Base-by-base conservation (phyloP, 1,140 invertebrate genomes). In the Drosophila eugracilis region DNA sequence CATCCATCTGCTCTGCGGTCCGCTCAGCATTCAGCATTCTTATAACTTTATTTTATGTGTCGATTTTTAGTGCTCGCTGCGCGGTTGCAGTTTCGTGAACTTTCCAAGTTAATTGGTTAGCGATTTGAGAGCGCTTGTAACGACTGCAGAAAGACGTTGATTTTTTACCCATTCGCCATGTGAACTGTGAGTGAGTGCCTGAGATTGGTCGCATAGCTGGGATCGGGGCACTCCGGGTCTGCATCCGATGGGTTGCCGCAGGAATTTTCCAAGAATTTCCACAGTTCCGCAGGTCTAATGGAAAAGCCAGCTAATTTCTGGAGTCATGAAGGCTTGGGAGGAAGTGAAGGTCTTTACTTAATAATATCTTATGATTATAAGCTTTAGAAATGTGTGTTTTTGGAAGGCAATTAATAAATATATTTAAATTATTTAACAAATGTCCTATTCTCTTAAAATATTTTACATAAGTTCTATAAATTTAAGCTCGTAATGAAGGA, bases 11-110 rank as follows among this genome's bases (percentile, higher is more conserved):
- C n/a, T 36, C 48, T 58, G 5, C n/a, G n/a, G 36, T 22, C 53
- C n/a, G n/a, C n/a, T n/a, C n/a, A n/a, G n/a, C n/a, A n/a, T n/a
- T 47, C 57, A 78, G 62, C 81, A 81, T 86, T 86, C 81, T 86
- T 65, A 85, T 78, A 84, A 85, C 81, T 85, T 81, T 57, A 88
- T 85, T 88, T 86, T 85, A 85, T 85, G 81, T 88, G 83, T 85
- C 81, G 80, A 85, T 80, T 81, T 85, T 85, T 86, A 85, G 66
- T 85, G 81, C 76, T 57, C 72, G 36, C 81, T 80, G 80, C 81
- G 76, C 81, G 83, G 81, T 85, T 88, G 81, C 83, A 88, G 79
- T 78, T 84, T 75, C 69, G 77, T 88, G 77, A 85, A 85, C 80
- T 85, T 88, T 85, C 63, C 63, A 77, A 81, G 83, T 88, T 85